A percentile compares a stretch with the other conserved stretches of the same genome.
Evolutionary conservation across 2,113 vertebrate genomes (phyloP).

Genomic region (Protobothrops mucrosquamatus): DNA sequence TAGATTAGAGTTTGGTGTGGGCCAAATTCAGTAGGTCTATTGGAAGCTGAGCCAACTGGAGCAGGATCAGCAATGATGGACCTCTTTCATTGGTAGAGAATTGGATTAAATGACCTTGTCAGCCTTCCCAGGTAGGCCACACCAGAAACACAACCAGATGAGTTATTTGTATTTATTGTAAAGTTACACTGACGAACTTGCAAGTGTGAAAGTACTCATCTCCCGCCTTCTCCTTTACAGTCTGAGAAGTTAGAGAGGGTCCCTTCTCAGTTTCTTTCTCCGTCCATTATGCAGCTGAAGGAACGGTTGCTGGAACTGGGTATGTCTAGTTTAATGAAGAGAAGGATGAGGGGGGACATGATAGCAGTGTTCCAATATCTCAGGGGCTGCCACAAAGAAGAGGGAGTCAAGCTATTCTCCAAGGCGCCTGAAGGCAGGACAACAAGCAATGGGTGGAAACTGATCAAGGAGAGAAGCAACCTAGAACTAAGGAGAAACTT

Average conservation of each 20-base stretch:
- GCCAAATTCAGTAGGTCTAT: too few relatives aligned
- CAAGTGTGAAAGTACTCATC: not conserved
- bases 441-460: too few relatives aligned
- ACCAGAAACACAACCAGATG: not conserved
- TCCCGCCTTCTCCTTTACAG: not conserved
- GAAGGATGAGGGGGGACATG: too few relatives aligned
- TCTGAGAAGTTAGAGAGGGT: not conserved
- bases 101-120: not conserved
- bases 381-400: too few relatives aligned
- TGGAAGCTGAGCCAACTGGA: not conserved
- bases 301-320: too few relatives aligned
- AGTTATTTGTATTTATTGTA: not conserved
- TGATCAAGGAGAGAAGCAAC: too few relatives aligned
- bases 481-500: too few relatives aligned
- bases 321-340: too few relatives aligned
- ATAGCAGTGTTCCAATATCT: too few relatives aligned
- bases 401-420: too few relatives aligned
- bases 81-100: not conserved
- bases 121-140: not conserved
- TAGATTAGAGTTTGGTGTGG: too few relatives aligned
- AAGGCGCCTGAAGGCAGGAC: too few relatives aligned
- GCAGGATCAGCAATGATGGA: not conserved
- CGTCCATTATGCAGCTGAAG: not conserved
- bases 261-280: not conserved
- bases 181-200: not conserved